A percentile compares a stretch with the other conserved stretches of the same genome.
phyloP scores from a whole-genome alignment of 2,797 vertebrate genomes.

The Rallus crepitans region DNA sequence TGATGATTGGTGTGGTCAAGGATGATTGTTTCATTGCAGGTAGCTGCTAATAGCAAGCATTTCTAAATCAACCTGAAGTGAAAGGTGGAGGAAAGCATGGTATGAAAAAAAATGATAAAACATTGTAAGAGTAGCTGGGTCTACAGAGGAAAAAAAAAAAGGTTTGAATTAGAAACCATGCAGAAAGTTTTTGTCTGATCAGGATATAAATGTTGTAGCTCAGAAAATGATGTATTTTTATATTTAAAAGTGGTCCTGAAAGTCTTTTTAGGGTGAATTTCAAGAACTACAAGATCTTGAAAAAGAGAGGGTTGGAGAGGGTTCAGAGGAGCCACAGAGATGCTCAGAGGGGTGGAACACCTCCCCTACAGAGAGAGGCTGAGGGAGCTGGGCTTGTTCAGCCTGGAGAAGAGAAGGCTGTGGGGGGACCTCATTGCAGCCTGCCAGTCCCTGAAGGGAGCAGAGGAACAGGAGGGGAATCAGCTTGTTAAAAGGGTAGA shows the following conservation, averaged over 20 bases:
- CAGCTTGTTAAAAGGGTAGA: too few relatives aligned
- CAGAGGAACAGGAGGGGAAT: too few relatives aligned
- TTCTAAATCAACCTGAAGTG: background rate
- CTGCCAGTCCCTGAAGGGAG: too few relatives aligned
- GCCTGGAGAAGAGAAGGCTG: too few relatives aligned
- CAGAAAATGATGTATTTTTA: accelerated
- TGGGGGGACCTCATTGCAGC: too few relatives aligned
- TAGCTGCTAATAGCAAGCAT: background rate
- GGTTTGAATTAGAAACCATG: background rate
- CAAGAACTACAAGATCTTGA: background rate
- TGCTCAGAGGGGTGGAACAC: too few relatives aligned
- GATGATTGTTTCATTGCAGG: background rate
- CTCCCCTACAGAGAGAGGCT: too few relatives aligned
- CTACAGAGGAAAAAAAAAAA: accelerated
- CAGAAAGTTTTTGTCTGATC: background rate
- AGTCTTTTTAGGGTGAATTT: background rate
- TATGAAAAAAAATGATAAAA: background rate
- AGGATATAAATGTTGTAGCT: background rate
- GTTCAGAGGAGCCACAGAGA: too few relatives aligned
- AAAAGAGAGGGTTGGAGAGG: too few relatives aligned
- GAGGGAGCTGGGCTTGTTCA: too few relatives aligned
- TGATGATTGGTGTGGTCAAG: background rate
- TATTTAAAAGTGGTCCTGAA: background rate
- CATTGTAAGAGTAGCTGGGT: background rate
- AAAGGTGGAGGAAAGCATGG: background rate